These are phyloP conservation scores for Drosophila yakuba DNA, from an alignment of 1,140 invertebrate species.

Conservation along the genomic window DNA sequence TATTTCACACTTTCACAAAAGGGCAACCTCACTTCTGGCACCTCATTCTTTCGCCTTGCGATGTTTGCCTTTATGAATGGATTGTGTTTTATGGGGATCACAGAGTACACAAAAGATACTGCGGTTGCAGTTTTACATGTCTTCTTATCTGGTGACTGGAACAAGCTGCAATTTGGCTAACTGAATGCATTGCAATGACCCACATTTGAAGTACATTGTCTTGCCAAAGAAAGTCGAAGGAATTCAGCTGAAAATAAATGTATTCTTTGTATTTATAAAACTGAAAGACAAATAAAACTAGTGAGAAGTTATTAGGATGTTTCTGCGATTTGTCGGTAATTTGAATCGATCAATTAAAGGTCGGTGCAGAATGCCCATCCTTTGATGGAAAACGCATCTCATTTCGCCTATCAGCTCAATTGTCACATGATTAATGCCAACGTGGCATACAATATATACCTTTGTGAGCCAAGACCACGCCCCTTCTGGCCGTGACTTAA, in stretches of 20 bases:
- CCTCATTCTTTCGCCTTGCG: not conserved
- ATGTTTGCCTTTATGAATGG: slow-evolving; percentile 40
- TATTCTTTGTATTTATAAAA: no score
- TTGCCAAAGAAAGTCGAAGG: not conserved
- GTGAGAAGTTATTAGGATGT: no score
- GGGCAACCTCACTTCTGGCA: slow-evolving; percentile 12
- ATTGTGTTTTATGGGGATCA: slow-evolving; percentile 24
- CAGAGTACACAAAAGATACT: slow-evolving; percentile 19
- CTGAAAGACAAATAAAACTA: no score
- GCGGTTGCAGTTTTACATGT: slow-evolving; percentile 17
- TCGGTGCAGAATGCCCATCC: slow-evolving; percentile 11
- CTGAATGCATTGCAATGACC: slow-evolving; percentile 30
- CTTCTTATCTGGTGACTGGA: slow-evolving; percentile 32
- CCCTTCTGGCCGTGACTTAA: slow-evolving; percentile 52
- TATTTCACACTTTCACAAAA: slow-evolving; percentile 78
- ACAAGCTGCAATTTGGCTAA: slow-evolving; percentile 38
- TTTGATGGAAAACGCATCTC: slow-evolving; percentile 28
- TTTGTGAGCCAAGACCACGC: slow-evolving; percentile 43
- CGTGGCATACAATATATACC: slow-evolving; percentile 25
- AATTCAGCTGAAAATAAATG: not conserved
- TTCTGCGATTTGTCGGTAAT: no score
- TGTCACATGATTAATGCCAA: slow-evolving; percentile 74
- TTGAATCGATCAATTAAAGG: not conserved
- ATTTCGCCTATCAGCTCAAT: slow-evolving; percentile 55
- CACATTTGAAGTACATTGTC: slow-evolving; percentile 5